phyloP scores from a whole-genome alignment of 2,888 invertebrate species.

The Oligia fasciuncula region DNA sequence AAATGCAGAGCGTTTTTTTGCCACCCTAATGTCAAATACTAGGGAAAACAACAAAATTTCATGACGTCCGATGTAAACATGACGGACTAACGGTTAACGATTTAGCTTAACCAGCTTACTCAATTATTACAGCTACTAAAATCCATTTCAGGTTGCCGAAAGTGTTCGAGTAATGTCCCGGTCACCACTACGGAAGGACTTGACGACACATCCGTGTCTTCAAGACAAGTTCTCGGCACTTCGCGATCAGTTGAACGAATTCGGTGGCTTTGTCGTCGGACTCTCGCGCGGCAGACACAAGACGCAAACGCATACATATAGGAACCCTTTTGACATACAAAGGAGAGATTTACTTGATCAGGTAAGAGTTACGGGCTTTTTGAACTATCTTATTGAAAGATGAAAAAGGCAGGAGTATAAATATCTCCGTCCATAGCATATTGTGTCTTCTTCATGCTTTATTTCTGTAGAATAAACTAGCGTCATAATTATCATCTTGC shows the following conservation, averaged over 20 bases:
- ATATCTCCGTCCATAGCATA: not conserved
- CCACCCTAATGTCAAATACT: too few relatives aligned
- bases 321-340: slow-evolving; percentile 99
- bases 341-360: slow-evolving; percentile 97
- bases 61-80: too few relatives aligned
- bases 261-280: slow-evolving; percentile 95
- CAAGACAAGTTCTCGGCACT: slow-evolving; percentile 95
- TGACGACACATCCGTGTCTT: slow-evolving; percentile 94
- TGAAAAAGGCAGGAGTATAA: not conserved
- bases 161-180: slow-evolving; percentile 94
- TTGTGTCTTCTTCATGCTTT: not conserved
- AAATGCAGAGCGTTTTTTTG: too few relatives aligned
- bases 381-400: not conserved
- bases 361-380: slow-evolving; percentile 73
- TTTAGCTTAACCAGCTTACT: not conserved
- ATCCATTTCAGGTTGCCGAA: slow-evolving; percentile 90
- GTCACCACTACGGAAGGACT: slow-evolving; percentile 93
- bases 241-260: slow-evolving; percentile 96
- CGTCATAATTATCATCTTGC: not conserved
- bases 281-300: slow-evolving; percentile 90
- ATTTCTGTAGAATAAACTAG: not conserved
- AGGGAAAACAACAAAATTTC: too few relatives aligned
- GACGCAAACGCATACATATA: slow-evolving; percentile 91
- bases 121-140: not conserved
- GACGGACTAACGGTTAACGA: too few relatives aligned